Conservation (phyloP, 2,113 vertebrate species). For the Perognathus longimembris region DNA sequence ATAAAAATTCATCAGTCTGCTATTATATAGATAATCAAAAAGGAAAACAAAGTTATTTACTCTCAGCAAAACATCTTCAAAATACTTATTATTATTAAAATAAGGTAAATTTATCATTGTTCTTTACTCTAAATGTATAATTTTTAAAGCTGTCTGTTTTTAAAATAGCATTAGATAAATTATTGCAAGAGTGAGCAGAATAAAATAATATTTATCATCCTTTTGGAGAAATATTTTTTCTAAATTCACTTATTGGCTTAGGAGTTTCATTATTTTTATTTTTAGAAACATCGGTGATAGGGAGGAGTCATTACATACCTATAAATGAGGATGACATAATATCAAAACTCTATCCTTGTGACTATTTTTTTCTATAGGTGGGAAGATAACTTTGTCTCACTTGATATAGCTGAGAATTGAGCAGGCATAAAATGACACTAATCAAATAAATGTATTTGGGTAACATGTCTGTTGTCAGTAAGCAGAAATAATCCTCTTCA, state of each 20-base stretch:
- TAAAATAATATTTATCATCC: neutral
- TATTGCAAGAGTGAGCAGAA: neutral
- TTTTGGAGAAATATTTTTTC: neutral
- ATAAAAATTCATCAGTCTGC: too few species aligned
- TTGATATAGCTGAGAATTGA: neutral
- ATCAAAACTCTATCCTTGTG: neutral
- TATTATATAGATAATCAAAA: too few species aligned
- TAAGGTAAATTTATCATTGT: neutral
- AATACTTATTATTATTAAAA: neutral
- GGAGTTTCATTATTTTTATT: neutral
- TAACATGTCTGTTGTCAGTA: neutral
- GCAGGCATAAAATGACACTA: neutral
- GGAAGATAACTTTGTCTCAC: neutral
- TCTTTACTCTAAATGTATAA: neutral
- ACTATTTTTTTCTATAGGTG: neutral
- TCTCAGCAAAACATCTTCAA: too few species aligned
- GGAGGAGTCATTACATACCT: neutral
- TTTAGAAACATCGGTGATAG: neutral
- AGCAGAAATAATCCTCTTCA: slow-evolving; percentile 15
- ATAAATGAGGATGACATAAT: neutral
- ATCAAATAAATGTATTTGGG: neutral
- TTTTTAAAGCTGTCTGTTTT: neutral
- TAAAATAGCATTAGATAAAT: neutral
- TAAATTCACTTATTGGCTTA: neutral
- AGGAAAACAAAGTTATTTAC: too few species aligned